Percentiles rank a stretch among this genome's conserved stretches.
These are phyloP conservation scores for Percina caprodes DNA, from an alignment of 2,113 vertebrate species.

Conservation along the genomic window DNA sequence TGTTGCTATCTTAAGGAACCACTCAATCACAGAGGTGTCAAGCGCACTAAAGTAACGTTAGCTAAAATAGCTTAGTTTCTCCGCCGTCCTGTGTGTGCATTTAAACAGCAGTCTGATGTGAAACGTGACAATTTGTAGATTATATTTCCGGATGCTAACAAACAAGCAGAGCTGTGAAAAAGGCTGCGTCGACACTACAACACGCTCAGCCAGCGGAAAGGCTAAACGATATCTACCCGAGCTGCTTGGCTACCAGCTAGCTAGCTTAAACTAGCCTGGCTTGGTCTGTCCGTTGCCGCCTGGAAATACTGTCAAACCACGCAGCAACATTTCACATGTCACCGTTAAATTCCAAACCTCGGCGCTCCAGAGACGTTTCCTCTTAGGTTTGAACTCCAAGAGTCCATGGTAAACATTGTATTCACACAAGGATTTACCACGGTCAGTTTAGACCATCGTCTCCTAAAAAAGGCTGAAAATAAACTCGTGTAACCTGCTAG, in stretches of 20 bases:
- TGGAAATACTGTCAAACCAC: slow-evolving; percentile 68
- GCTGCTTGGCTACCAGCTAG: slow-evolving; percentile 23
- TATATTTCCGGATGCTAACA: background rate
- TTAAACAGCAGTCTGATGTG: background rate
- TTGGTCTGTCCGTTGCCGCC: slow-evolving; percentile 60
- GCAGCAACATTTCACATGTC: slow-evolving; percentile 75
- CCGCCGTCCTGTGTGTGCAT: background rate
- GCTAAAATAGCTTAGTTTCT: slow-evolving; percentile 38
- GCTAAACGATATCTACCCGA: slow-evolving; percentile 40
- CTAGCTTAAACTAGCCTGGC: slow-evolving; percentile 66
- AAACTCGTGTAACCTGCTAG: slow-evolving; percentile 77
- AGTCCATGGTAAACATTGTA: background rate
- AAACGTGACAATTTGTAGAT: background rate
- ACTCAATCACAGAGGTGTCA: background rate
- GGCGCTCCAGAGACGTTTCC: background rate
- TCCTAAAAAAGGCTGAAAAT: slow-evolving; percentile 59
- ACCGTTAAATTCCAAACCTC: slow-evolving; percentile 16
- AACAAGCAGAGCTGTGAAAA: background rate
- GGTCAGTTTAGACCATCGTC: slow-evolving; percentile 19
- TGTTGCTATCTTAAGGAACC: background rate
- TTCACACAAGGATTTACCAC: no score
- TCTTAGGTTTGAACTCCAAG: background rate
- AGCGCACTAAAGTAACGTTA: background rate
- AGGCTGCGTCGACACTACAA: background rate
- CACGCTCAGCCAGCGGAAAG: slow-evolving; percentile 9